A percentile compares a stretch with the other conserved stretches of the same genome.
Evolutionary conservation across 2,888 invertebrate genomes (phyloP).

Genomic region (Polydrusus tereticollis): DNA sequence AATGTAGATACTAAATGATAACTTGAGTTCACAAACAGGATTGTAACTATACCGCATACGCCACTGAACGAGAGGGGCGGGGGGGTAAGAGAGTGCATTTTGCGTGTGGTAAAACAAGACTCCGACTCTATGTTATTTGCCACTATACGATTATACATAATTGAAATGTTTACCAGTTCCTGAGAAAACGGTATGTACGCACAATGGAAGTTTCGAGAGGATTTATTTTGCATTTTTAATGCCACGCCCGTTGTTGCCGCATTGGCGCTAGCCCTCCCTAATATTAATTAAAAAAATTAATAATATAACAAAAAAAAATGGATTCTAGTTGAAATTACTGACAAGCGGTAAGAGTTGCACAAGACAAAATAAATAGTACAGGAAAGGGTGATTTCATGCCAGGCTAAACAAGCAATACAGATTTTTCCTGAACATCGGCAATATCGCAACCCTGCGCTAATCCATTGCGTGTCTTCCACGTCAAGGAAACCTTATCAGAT

Average conservation of each 20-base stretch:
- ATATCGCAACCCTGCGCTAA: slow-evolving; percentile 16
- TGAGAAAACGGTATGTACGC: slow-evolving; percentile 29
- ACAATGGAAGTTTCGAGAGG: slow-evolving; percentile 28
- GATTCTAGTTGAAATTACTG: too few species aligned
- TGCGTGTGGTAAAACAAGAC: slow-evolving; percentile 26
- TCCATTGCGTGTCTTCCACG: slow-evolving; percentile 6
- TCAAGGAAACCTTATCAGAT: slow-evolving; percentile 27
- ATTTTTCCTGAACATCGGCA: neutral
- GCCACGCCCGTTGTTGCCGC: slow-evolving; percentile 1
- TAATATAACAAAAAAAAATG: too few species aligned
- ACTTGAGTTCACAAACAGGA: too few species aligned
- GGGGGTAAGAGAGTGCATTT: slow-evolving; percentile 23
- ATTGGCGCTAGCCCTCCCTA: neutral
- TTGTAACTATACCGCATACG: neutral
- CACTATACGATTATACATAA: slow-evolving; percentile 35
- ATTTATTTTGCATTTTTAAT: slow-evolving; percentile 33
- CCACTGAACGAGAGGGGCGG: neutral
- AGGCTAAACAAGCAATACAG: too few species aligned
- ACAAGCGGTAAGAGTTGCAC: too few species aligned
- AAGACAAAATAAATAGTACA: too few species aligned
- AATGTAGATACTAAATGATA: too few species aligned
- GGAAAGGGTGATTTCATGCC: too few species aligned
- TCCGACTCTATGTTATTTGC: slow-evolving; percentile 26
- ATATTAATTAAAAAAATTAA: neutral
- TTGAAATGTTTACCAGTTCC: slow-evolving; percentile 40